Evolutionary conservation across 2,113 vertebrate genomes (phyloP), one percentile per base, ranked within the genome.

Genomic region (Phaethornis superciliosus): DNA sequence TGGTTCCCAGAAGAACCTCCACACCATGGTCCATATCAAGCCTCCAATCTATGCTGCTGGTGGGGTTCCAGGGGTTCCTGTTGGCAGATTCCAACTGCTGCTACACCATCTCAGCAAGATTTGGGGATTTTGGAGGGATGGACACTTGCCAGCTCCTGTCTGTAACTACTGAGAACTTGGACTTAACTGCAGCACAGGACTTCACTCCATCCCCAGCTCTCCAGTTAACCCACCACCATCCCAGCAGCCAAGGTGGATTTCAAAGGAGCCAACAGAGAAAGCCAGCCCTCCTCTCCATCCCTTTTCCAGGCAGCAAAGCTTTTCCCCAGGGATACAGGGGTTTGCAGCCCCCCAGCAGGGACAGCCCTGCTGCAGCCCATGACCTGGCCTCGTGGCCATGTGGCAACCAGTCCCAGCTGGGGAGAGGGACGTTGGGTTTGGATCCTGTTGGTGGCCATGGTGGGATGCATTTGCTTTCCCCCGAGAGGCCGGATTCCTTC

Each of bases 401-500:
- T 62, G 47, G 62, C 62, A 85, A 44, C 85, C 1, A 3, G 63
- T 81, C 75, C 91, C 37, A 9, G 69, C 24, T 1, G 0, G 64
- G 59, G 24, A 77, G 46, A 76, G 71, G 69, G 32, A 37, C 9
- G 5, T 12, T 40, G 77, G 76, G 4, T 64, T 63, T 46, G 90
- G 72, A 84, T 95, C 33, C 92, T 2, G 33, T 63, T 93, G 95
- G 92, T 94, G 95, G 96, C 90, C 18, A 0, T 16, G 76, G 46
- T 84, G 83, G 83, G 94, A 67, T 47, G 88, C 1, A 1, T 68
- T 95, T 0, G 71, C 81, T 64, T 94, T 95, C 70, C 78, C 96
- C 91, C 44, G 0, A 74, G 96, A 95, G 96, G 78, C 78, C 0
- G 30, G 87, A 96, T 96, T 96, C 94, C 81, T 96, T 93, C 78